Evolutionary conservation across 2,888 invertebrate species (phyloP), one percentile per base, ranked within the genome.

Genomic region (Drosophila longiperda): DNA sequence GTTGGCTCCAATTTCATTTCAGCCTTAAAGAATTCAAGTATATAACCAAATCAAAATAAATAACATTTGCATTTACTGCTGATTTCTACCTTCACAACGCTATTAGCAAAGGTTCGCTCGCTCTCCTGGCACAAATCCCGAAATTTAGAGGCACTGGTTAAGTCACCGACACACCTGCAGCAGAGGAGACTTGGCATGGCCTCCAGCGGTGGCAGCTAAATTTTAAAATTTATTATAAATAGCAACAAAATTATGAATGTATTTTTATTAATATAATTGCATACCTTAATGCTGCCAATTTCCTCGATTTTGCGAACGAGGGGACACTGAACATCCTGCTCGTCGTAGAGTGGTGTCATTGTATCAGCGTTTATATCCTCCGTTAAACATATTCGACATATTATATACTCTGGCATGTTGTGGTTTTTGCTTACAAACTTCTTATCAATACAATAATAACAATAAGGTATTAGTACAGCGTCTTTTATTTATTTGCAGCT

Each of bases 171-270:
- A 66, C 92, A 92, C 26, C 73, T 89, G n/a, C 72, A 78, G 64
- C 92, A 92, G n/a, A 92, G 87, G 74, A 92, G 89, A 67, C 86
- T 92, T 1, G 92, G 92, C 62, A 92, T 91, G 59, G 92, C 89
- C 32, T 89, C 90, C 26, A 90, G 81, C 1, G 90, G 86, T 40
- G 89, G 90, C 42, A 92, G 58, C 92, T 92, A 17, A 20, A 57
- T 40, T n/a, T 32, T 61, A 4, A 26, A 33, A 3, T n/a, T n/a
- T 0, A 58, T 59, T 6, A 6, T 33, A 11, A 32, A 17, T 0
- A 12, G 4, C 8, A 12, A 38, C 12, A 11, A 40, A 54, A 9
- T n/a, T 0, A 32, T 33, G 15, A 45, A 45, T n/a, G 2, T 32
- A 38, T 53, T 11, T 29, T n/a, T 6, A 49, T 20, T 9, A 12